Evolutionary conservation across 37 sponge, comb jelly and placozoan genomes (phyloP).

Genomic region (Crambe crambe): DNA sequence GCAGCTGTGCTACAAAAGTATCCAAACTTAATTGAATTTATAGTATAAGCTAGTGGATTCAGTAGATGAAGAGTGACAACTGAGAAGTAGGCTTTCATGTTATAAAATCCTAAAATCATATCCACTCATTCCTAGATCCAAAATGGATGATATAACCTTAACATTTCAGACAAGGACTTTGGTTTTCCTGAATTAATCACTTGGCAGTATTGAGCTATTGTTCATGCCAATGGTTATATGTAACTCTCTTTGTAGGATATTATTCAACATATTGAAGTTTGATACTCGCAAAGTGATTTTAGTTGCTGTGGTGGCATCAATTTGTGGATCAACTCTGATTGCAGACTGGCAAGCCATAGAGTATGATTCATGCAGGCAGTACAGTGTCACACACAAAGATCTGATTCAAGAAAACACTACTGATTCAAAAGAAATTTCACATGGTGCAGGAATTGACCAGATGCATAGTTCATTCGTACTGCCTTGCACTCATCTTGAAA

Average conservation of each 20-base stretch:
- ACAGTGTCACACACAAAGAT: slow-evolving; percentile 7
- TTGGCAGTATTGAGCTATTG: too few relatives aligned
- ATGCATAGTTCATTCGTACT: neutral
- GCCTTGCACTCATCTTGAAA: neutral
- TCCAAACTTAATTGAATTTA: too few relatives aligned
- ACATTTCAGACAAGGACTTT: too few relatives aligned
- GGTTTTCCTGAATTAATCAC: too few relatives aligned
- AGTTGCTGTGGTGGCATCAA: neutral
- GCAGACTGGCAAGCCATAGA: slow-evolving; percentile 48
- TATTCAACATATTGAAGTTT: slow-evolving; percentile 1
- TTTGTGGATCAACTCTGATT: slow-evolving; percentile 16
- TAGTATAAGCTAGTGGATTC: too few relatives aligned
- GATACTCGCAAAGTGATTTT: slow-evolving; percentile 10
- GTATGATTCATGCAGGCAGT: slow-evolving; percentile 20
- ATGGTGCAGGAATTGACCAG: neutral
- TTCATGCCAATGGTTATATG: neutral
- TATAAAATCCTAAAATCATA: too few relatives aligned
- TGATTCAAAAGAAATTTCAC: too few relatives aligned
- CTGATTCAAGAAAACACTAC: neutral
- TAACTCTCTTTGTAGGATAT: neutral
- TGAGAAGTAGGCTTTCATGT: too few relatives aligned
- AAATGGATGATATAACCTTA: too few relatives aligned
- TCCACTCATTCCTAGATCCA: too few relatives aligned
- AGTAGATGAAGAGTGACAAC: too few relatives aligned
- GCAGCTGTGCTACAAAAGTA: too few relatives aligned